Conservation (phyloP, 2,113 vertebrate genomes). For the Dicentrarchus labrax region DNA sequence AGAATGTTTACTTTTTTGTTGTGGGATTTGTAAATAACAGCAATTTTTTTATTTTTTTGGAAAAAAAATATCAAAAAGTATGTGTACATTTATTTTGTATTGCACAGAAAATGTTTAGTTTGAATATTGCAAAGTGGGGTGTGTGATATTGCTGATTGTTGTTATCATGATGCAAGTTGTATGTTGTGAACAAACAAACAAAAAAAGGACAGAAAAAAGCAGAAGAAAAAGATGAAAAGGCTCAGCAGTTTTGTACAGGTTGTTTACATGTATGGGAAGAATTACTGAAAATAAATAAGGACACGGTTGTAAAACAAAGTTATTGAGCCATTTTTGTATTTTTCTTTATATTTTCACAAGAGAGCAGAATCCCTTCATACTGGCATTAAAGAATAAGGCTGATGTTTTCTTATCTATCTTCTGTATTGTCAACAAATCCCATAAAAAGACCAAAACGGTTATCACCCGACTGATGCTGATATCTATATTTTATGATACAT, state of each 20-base stretch:
- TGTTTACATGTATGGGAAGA: conserved; percentile 92
- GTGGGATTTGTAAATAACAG: conserved; percentile 91
- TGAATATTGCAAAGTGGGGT: conserved; percentile 87
- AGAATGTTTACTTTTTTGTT: conserved; percentile 88
- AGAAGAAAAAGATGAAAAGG: conserved; percentile 79
- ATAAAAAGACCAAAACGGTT: neutral
- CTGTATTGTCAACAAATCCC: neutral
- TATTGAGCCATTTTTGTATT: conserved; percentile 18
- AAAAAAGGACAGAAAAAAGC: conserved; percentile 81
- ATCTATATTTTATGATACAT: too few relatives aligned
- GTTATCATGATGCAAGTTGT: conserved; percentile 87
- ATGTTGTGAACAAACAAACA: conserved; percentile 81
- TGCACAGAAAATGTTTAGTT: conserved; percentile 90
- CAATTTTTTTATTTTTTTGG: conserved; percentile 88
- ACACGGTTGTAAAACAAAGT: conserved; percentile 66
- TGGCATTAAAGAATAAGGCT: neutral
- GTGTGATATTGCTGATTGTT: conserved; percentile 89
- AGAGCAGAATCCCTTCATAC: neutral
- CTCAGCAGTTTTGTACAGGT: conserved; percentile 90
- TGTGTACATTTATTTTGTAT: conserved; percentile 92
- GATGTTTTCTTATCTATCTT: neutral
- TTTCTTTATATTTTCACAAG: conserved; percentile 25
- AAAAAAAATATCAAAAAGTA: conserved; percentile 77
- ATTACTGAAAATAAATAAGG: conserved; percentile 89
- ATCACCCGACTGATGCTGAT: too few relatives aligned